Percentiles rank a stretch among this genome's conserved stretches.
Evolutionary conservation across 2,888 invertebrate species (phyloP).

Genomic region (Thecocarcelia acutangulata): DNA sequence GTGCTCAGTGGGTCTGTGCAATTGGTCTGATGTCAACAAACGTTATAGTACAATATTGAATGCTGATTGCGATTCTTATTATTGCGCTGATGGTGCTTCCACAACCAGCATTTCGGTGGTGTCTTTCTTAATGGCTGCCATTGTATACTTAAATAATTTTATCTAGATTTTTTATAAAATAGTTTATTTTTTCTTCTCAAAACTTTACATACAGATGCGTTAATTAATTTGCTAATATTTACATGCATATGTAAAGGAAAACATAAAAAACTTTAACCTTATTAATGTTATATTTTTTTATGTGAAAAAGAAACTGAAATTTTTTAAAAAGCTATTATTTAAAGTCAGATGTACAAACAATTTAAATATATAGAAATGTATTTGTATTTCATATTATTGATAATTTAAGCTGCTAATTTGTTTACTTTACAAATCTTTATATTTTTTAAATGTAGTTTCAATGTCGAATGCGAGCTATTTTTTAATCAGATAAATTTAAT

Average conservation of each 20-base stretch:
- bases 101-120: conserved; percentile 66
- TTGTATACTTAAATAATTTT: conserved; percentile 78
- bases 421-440: neutral
- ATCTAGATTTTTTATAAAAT: conserved; percentile 42
- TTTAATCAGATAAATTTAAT: conserved; percentile 20
- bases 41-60: conserved; percentile 83
- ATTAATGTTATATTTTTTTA: too few species aligned
- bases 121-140: conserved; percentile 73
- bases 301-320: too few species aligned
- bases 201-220: neutral
- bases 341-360: too few species aligned
- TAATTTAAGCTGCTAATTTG: conserved; percentile 8
- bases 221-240: too few species aligned
- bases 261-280: too few species aligned
- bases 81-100: conserved; percentile 74
- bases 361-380: too few species aligned
- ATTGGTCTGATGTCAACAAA: conserved; percentile 86
- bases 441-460: conserved; percentile 13
- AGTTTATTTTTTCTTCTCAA: neutral
- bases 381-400: too few species aligned
- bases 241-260: too few species aligned
- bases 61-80: conserved; percentile 78
- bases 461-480: conserved; percentile 12
- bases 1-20: conserved; percentile 90
- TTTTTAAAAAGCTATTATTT: too few species aligned